Evolutionary conservation across 2,888 invertebrate genomes (phyloP), one percentile per base, ranked within the genome.

Genomic region (Colostygia pectinataria): DNA sequence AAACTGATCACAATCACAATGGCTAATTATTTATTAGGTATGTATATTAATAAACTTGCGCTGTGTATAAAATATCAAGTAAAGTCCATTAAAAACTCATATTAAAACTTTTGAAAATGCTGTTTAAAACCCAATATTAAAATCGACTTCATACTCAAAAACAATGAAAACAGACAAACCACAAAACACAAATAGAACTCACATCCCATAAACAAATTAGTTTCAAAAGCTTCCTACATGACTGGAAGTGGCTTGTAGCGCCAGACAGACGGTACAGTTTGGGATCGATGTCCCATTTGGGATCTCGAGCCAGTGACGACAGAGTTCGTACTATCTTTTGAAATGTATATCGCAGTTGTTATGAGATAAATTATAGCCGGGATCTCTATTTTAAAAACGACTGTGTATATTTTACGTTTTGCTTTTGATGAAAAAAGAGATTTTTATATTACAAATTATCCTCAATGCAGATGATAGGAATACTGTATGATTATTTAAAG

Each of bases 241-340:
- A 65, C 55, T 61, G 58, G 69, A 64, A 65, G 70, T 68, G 67
- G 70, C 65, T 66, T 70, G 66, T 61, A 71, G 74, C 70, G 74
- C 72, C 73, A 77, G 76, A 75, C 76, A 69, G 71, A 68, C 75
- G 71, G 67, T 78, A 68, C 71, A 70, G 62, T 18, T 33, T 56
- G 57, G 77, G 78, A 80, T 82, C 73, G 74, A 83, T 80, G 79
- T 80, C 77, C 77, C 80, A 72, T 70, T 73, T 74, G 79, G 74
- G 77, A 79, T 66, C 66, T 71, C 65, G 66, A 55, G 56, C 55
- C 59, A 59, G 68, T 68, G 77, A 69, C 72, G 74, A 74, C 66
- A 66, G 70, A 77, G 69, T 62, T 66, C 63, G 31, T 61, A 55
- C 44, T 54, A 63, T 52, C 52, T 54, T 52, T 52, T 53, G 44